These are phyloP conservation scores for Dryobotodes eremita DNA, from an alignment of 2,888 invertebrate genomes.

Conservation along the genomic window DNA sequence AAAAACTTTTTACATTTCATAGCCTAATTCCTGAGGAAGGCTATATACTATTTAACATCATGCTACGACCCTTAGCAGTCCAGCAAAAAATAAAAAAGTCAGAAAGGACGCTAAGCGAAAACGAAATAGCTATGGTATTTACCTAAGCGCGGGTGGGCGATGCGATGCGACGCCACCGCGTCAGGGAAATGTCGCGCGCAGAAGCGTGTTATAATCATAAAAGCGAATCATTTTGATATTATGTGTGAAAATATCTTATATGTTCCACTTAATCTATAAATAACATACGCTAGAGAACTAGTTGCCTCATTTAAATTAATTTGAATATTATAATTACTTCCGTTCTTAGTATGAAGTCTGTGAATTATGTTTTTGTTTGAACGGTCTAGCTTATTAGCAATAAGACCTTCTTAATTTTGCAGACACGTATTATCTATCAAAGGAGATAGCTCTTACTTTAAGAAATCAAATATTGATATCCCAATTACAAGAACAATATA, in stretches of 20 bases:
- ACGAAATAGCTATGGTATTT: too few species aligned
- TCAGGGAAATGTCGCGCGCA: too few species aligned
- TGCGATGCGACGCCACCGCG: too few species aligned
- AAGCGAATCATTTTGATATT: not conserved
- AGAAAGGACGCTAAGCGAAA: too few species aligned
- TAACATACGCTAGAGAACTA: slow-evolving; percentile 15
- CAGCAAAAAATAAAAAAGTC: too few species aligned
- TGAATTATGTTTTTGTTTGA: not conserved
- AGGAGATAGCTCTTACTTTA: not conserved
- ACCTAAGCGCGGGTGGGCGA: too few species aligned
- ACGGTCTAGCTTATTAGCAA: slow-evolving; percentile 3
- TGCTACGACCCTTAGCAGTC: too few species aligned
- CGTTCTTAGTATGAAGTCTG: slow-evolving; percentile 26
- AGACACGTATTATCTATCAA: not conserved
- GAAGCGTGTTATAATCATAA: not conserved
- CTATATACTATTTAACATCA: too few species aligned
- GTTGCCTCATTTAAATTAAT: slow-evolving; percentile 42
- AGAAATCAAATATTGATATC: slow-evolving; percentile 17
- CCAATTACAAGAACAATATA: slow-evolving; percentile 40
- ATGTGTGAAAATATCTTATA: slow-evolving; percentile 18
- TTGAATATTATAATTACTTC: slow-evolving; percentile 41
- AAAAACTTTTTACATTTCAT: too few species aligned
- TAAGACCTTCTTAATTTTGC: not conserved
- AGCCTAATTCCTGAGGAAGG: too few species aligned
- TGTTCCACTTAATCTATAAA: slow-evolving; percentile 9